Base-by-base conservation (phyloP, 2,797 vertebrate genomes). In the Phaenicophaeus curvirostris region DNA sequence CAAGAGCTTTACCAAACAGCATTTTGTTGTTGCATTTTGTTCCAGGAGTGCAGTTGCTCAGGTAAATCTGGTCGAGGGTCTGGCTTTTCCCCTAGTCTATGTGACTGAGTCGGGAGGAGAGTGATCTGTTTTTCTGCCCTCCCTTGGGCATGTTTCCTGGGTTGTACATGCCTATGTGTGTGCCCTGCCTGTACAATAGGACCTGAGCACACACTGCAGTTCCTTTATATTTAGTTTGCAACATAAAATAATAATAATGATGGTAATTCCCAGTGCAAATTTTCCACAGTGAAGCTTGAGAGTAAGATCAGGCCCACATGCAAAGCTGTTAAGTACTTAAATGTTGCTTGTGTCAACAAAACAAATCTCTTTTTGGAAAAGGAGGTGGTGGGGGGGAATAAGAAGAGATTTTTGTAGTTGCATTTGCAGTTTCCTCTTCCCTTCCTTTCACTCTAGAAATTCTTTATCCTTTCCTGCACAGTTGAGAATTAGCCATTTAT, bases 401-500 rank as follows among this genome's bases (percentile, higher is more conserved):
- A 94, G 91, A 85, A 91, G 72, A 87, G 91, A 93, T 94, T 90
- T 94, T 90, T 91, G 71, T 84, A 77, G 73, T 90, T 81, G 87
- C 90, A 76, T 92, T 93, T 94, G 86, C 81, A 73, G 67, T 85
- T 82, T 92, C 83, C 86, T 93, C 62, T 95, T 85, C 67, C 80
- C 37, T 84, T 95, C 82, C 44, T 92, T 95, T 96, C 79, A 91
- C 71, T 87, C 68, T 33, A 48, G 65, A 95, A 91, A 96, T 91
- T 92, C 90, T 90, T 94, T 76, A 86, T 95, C 85, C 94, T 94
- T 94, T 96, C 95, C 95, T 82, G 94, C 77, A 67, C 80, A 94
- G 85, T 39, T 91, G 93, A 97, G 95, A 96, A 95, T 96, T 97
- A 97, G 93, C 74, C 80, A 89, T 94, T 96, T 96, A 94, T 94